Conservation (phyloP, 2,797 vertebrate genomes). For the Scolopax rusticola region DNA sequence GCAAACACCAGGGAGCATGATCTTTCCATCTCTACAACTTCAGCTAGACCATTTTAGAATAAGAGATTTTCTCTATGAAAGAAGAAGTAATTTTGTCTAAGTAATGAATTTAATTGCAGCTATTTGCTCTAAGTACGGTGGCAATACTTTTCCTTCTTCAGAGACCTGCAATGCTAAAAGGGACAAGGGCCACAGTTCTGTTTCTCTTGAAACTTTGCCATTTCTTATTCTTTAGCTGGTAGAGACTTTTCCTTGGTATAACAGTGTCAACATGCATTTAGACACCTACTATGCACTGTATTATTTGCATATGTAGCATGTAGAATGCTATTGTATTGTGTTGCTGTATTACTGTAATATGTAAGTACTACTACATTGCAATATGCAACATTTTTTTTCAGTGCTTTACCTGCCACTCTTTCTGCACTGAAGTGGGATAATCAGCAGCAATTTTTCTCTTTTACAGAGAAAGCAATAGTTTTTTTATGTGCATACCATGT, state of each 20-base stretch:
- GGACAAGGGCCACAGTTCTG: not conserved
- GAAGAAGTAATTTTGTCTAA: not conserved
- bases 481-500: not conserved
- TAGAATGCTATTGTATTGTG: not conserved
- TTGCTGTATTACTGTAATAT: not conserved
- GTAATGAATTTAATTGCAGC: slow-evolving; percentile 22
- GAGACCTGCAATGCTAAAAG: not conserved
- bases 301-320: not conserved
- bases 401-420: not conserved
- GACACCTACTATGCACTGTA: not conserved
- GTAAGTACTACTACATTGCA: not conserved
- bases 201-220: not conserved
- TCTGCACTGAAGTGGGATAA: not conserved
- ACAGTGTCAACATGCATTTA: not conserved
- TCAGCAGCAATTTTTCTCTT: not conserved
- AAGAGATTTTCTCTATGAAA: not conserved
- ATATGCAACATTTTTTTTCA: not conserved
- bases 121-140: not conserved
- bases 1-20: not conserved
- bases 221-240: not conserved
- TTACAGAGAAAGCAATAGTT: not conserved
- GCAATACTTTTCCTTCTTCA: not conserved
- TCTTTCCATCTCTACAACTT: not conserved
- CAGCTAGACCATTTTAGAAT: not conserved
- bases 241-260: not conserved